These are phyloP conservation scores for Crax fasciolata DNA, from an alignment of 2,797 vertebrate species.

Conservation along the genomic window DNA sequence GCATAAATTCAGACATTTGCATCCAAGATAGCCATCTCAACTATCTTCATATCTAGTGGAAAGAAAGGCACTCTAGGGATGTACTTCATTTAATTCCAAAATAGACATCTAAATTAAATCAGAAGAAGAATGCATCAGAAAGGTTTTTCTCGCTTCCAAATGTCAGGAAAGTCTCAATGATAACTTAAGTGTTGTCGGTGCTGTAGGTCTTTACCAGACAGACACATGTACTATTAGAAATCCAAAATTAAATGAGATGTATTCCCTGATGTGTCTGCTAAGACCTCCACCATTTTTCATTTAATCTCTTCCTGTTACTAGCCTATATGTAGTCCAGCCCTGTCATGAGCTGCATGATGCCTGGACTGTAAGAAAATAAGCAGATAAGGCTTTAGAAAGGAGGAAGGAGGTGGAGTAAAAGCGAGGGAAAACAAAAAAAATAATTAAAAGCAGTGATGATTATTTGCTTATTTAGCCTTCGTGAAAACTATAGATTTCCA, in stretches of 20 bases:
- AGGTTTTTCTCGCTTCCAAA: neutral
- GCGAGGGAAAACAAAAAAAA: neutral
- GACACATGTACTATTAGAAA: neutral
- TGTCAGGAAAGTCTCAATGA: neutral
- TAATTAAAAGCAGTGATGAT: neutral
- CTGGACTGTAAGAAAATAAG: neutral
- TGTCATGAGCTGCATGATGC: neutral
- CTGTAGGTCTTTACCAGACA: neutral
- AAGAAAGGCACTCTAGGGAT: neutral
- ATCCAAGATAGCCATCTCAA: slow-evolving; percentile 26
- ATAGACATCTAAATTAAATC: neutral
- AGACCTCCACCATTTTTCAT: neutral
- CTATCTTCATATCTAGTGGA: neutral
- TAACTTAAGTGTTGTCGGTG: neutral
- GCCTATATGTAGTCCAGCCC: neutral
- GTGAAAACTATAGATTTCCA: neutral
- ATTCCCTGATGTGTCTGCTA: neutral
- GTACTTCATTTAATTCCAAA: neutral
- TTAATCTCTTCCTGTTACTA: neutral
- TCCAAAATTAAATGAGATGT: neutral
- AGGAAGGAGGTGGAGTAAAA: neutral
- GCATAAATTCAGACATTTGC: slow-evolving; percentile 16
- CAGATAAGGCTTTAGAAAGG: neutral
- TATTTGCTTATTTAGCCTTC: neutral
- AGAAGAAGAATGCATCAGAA: neutral